Conservation (phyloP, 2,113 vertebrate species). For the Ivindomyrus marchei region DNA sequence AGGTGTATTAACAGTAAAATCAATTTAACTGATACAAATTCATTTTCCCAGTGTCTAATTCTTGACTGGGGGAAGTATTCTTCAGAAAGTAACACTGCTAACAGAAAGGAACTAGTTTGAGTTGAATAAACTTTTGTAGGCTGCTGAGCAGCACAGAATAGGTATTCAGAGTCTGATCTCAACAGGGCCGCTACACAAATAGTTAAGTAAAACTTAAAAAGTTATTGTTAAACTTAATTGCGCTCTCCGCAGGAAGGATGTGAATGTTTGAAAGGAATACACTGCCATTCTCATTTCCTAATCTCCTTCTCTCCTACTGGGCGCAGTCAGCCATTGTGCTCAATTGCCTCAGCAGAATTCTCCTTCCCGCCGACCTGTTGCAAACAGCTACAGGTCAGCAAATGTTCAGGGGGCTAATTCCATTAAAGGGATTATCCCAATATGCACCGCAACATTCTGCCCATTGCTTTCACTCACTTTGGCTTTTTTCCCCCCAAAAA, state of each 20-base stretch:
- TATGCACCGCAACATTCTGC: neutral
- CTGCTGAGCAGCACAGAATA: neutral
- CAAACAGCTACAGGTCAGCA: neutral
- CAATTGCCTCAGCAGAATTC: neutral
- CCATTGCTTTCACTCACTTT: neutral
- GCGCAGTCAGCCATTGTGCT: neutral
- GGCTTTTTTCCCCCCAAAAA: neutral
- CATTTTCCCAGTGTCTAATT: neutral
- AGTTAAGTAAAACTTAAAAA: constrained; percentile 8
- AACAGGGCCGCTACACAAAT: neutral
- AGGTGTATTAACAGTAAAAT: neutral
- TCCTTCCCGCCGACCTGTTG: neutral
- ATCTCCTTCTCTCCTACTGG: neutral
- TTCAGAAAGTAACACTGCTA: neutral
- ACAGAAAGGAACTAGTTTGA: neutral
- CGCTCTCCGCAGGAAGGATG: neutral
- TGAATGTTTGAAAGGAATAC: neutral
- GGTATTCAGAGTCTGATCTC: neutral
- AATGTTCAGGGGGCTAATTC: constrained; percentile 1
- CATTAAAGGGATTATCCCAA: neutral
- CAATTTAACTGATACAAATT: neutral
- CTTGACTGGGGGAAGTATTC: neutral
- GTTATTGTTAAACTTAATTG: constrained; percentile 19
- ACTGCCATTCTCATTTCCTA: neutral
- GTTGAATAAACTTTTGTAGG: neutral